Conservation (phyloP, 2,888 invertebrate genomes). For the Nemoura dubitans region DNA sequence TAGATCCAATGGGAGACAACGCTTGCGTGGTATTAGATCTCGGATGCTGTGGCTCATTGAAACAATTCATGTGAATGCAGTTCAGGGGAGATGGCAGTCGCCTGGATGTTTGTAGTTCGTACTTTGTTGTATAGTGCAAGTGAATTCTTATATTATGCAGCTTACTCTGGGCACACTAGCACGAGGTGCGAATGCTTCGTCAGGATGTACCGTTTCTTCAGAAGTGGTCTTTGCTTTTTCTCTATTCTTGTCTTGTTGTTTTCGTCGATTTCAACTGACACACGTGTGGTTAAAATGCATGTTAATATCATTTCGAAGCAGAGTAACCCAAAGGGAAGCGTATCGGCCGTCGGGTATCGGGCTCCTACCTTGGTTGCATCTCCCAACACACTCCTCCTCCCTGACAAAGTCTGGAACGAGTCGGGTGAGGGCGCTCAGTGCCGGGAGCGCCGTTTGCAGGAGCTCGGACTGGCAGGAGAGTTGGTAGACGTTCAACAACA, state of each 20-base stretch:
- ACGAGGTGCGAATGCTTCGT: constrained; percentile 66
- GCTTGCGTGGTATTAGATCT: no score
- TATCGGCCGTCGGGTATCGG: no score
- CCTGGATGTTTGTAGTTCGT: no score
- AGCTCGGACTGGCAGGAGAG: constrained; percentile 43
- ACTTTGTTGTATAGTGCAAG: no score
- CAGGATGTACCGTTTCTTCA: constrained; percentile 63
- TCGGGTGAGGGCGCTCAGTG: neutral
- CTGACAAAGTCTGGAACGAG: constrained; percentile 41
- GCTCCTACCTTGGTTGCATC: constrained; percentile 13
- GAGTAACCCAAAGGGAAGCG: neutral
- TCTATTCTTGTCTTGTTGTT: constrained; percentile 59
- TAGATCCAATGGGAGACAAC: no score
- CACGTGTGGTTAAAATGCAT: neutral
- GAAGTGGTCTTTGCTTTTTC: constrained; percentile 56
- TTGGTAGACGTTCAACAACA: constrained; percentile 30
- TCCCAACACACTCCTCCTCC: constrained; percentile 36
- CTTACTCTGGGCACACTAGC: constrained; percentile 66
- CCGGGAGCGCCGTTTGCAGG: constrained; percentile 8
- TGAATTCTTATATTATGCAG: neutral
- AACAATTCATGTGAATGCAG: no score
- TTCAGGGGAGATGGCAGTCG: no score
- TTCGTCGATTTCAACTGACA: neutral
- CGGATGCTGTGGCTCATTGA: no score
- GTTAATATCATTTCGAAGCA: neutral